Conservation (phyloP, 2,888 invertebrate genomes). For the Philonicus albiceps region DNA sequence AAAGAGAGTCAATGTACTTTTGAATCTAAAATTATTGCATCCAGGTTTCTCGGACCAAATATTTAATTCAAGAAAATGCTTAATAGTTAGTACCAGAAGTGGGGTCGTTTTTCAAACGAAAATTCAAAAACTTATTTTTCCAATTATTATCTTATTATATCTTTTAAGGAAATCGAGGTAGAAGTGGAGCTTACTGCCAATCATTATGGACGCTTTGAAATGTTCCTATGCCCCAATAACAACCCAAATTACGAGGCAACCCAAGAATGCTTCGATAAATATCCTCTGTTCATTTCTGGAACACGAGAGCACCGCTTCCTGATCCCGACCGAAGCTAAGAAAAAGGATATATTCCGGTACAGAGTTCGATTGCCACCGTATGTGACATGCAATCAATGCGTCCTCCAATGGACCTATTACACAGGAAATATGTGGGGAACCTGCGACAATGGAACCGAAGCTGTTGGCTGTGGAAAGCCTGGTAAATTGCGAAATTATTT, state of each 20-base stretch:
- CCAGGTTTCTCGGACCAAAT: too few relatives aligned
- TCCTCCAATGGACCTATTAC: slow-evolving; percentile 92
- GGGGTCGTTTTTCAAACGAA: too few relatives aligned
- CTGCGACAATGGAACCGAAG: slow-evolving; percentile 85
- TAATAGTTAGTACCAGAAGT: too few relatives aligned
- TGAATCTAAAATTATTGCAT: too few relatives aligned
- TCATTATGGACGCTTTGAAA: slow-evolving; percentile 86
- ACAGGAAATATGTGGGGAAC: slow-evolving; percentile 93
- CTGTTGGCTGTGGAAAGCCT: slow-evolving; percentile 87
- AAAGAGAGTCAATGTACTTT: not conserved
- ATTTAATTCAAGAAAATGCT: too few relatives aligned
- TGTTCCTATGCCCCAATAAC: slow-evolving; percentile 86
- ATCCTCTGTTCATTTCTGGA: slow-evolving; percentile 77
- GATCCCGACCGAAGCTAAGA: slow-evolving; percentile 76
- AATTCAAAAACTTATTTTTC: not conserved
- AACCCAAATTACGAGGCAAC: slow-evolving; percentile 79
- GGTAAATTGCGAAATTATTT: slow-evolving; percentile 53
- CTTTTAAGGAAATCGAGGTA: slow-evolving; percentile 78
- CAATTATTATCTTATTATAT: not conserved
- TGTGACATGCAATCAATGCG: slow-evolving; percentile 86
- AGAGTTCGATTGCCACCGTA: slow-evolving; percentile 81
- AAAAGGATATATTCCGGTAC: slow-evolving; percentile 73
- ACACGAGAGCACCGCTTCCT: slow-evolving; percentile 74
- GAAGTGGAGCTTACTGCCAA: slow-evolving; percentile 90
- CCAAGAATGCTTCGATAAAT: slow-evolving; percentile 84